These are phyloP conservation scores for Heliocidaris erythrogramma DNA, from an alignment of 35 echinoderm and acorn worm genomes.

Conservation along the genomic window DNA sequence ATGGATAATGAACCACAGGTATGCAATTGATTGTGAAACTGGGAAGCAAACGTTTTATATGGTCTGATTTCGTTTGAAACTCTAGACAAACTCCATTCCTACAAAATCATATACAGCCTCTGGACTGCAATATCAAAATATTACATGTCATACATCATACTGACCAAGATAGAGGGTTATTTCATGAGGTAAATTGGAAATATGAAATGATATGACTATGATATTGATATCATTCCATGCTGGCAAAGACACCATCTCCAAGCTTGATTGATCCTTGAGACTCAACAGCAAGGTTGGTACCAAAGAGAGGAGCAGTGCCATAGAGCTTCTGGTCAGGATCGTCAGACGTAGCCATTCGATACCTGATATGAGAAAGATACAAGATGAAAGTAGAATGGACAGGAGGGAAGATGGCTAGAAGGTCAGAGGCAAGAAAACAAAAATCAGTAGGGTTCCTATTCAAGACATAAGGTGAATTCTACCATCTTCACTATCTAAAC, in stretches of 20 bases:
- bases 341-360: neutral
- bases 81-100: too few species aligned
- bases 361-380: neutral
- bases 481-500: too few species aligned
- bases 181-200: neutral
- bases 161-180: neutral
- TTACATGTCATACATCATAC: too few species aligned
- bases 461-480: too few species aligned
- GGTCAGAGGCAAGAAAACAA: neutral
- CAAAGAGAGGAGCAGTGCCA: constrained; percentile 12
- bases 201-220: neutral
- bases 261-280: constrained; percentile 3
- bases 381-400: too few species aligned
- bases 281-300: constrained; percentile 13
- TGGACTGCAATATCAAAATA: too few species aligned
- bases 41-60: too few species aligned
- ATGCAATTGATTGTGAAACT: too few species aligned
- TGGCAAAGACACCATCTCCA: constrained; percentile 16
- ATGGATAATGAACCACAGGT: too few species aligned
- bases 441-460: neutral
- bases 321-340: neutral
- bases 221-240: constrained; percentile 20
- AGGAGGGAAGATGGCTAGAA: neutral
- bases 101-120: too few species aligned
- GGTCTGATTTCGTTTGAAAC: too few species aligned